These are phyloP conservation scores for Pseudachorutes palmiensis DNA, from an alignment of 1,140 invertebrate genomes.

Conservation along the genomic window DNA sequence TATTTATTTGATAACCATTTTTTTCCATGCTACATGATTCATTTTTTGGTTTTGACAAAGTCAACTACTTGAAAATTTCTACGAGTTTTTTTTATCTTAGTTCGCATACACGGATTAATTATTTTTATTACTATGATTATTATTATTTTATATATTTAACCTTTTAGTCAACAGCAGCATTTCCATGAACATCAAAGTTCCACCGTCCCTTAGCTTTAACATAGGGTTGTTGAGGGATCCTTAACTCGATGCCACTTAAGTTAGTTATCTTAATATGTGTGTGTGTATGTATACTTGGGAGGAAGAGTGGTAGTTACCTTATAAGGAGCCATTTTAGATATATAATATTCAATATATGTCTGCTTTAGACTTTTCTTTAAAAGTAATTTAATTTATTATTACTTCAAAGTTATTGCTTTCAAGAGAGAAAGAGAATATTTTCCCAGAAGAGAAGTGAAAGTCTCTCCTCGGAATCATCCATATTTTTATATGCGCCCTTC, in stretches of 20 bases:
- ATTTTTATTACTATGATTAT: too few relatives aligned
- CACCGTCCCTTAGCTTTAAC: too few relatives aligned
- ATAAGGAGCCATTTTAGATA: not conserved
- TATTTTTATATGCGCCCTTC: too few relatives aligned
- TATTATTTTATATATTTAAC: too few relatives aligned
- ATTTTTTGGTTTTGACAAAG: too few relatives aligned
- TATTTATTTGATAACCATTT: too few relatives aligned
- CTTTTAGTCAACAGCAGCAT: too few relatives aligned
- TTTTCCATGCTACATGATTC: too few relatives aligned
- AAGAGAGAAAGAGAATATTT: not conserved
- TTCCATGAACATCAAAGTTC: too few relatives aligned
- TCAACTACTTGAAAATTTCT: not conserved
- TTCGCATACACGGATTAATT: not conserved
- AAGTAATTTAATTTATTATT: slow-evolving; percentile 12
- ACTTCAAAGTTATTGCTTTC: slow-evolving; percentile 21
- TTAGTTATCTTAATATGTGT: too few relatives aligned
- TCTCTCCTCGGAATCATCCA: not conserved
- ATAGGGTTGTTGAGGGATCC: too few relatives aligned
- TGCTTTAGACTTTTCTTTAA: slow-evolving; percentile 1
- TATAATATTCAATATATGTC: not conserved
- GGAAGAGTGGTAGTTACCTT: not conserved
- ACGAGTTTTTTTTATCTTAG: not conserved
- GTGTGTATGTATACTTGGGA: not conserved
- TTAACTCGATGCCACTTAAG: too few relatives aligned
- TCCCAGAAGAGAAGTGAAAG: not conserved